Percentiles rank a stretch among this genome's conserved stretches.
Conservation (phyloP, 64 coral and sea anemone genomes). For the Acropora yongei region DNA sequence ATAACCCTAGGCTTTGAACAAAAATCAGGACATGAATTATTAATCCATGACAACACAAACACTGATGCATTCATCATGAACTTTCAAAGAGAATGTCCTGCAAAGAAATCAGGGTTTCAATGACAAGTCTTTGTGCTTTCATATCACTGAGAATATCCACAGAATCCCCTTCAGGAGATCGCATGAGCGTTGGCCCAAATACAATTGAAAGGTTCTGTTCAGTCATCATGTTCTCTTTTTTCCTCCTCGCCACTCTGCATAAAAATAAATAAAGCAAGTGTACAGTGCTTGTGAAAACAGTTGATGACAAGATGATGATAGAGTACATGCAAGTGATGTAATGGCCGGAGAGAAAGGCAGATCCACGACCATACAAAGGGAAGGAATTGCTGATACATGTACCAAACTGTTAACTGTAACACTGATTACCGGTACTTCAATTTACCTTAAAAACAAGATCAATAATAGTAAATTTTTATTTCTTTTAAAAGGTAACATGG, state of each 20-base stretch:
- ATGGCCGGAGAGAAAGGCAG: too few species aligned
- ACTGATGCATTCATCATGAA: background rate
- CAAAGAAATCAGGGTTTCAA: constrained; percentile 77
- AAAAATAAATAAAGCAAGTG: background rate
- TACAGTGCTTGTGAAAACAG: background rate
- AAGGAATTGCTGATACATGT: too few species aligned
- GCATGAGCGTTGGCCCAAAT: constrained; percentile 93
- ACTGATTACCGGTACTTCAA: too few species aligned
- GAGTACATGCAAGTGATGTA: too few species aligned
- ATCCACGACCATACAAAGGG: too few species aligned
- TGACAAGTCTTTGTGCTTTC: constrained; percentile 84
- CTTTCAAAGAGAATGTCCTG: constrained; percentile 87
- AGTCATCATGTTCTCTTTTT: constrained; percentile 94
- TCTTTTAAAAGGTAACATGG: too few species aligned
- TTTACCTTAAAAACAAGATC: too few species aligned
- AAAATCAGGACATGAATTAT: background rate
- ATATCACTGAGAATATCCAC: constrained; percentile 70
- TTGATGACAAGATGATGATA: background rate
- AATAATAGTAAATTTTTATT: too few species aligned
- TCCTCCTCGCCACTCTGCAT: constrained; percentile 75
- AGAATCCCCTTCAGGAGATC: constrained; percentile 80
- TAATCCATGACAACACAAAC: background rate
- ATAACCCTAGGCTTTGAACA: too few species aligned
- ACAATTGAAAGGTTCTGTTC: constrained; percentile 95
- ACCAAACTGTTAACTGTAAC: too few species aligned